Conservation (phyloP, 2,888 invertebrate species). For the Sphaerophoria taeniata region DNA sequence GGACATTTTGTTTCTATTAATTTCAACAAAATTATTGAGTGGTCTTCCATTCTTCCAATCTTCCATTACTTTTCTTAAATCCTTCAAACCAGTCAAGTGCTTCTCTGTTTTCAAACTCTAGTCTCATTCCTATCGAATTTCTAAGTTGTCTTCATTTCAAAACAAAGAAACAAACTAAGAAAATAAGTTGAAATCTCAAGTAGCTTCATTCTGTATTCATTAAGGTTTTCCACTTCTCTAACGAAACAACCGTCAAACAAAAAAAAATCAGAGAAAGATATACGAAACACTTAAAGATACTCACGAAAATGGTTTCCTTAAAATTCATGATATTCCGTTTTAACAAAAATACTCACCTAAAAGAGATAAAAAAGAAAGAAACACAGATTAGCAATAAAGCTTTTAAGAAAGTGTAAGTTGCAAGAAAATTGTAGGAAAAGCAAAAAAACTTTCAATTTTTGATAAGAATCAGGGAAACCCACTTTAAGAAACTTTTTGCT, state of each 20-base stretch:
- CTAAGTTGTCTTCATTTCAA: no score
- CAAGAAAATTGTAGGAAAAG: not conserved
- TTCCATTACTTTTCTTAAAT: no score
- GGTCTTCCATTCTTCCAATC: no score
- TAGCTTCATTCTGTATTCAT: not conserved
- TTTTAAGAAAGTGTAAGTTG: slow-evolving; percentile 11
- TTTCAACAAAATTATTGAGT: no score
- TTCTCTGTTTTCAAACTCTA: no score
- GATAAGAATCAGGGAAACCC: slow-evolving; percentile 1
- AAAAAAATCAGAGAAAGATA: not conserved
- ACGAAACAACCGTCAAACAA: no score
- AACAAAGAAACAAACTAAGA: no score
- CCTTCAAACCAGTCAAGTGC: no score
- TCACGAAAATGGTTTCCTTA: slow-evolving; percentile 24
- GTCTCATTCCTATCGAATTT: no score
- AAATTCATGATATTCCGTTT: not conserved
- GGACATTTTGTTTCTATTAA: no score
- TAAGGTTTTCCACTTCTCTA: no score
- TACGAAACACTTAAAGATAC: slow-evolving; percentile 10
- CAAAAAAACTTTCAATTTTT: slow-evolving; percentile 10
- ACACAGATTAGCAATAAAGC: slow-evolving; percentile 23
- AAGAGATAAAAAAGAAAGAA: slow-evolving; percentile 45
- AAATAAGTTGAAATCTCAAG: not conserved
- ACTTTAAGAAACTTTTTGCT: not conserved
- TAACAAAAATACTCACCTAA: slow-evolving; percentile 56